These are phyloP conservation scores for Salmo trutta DNA, from an alignment of 2,797 vertebrate species.

Conservation along the genomic window DNA sequence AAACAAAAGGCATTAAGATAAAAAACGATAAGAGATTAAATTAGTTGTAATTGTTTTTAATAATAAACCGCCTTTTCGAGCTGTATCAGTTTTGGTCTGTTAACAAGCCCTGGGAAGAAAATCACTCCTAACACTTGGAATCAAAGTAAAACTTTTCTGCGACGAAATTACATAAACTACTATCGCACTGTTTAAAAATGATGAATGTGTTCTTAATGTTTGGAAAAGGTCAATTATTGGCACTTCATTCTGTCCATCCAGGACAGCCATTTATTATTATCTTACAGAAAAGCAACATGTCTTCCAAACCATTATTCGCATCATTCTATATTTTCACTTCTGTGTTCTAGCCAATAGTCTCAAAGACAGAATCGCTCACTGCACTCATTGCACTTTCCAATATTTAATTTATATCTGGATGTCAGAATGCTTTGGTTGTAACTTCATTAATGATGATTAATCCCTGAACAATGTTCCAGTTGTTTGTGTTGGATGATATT, in stretches of 20 bases:
- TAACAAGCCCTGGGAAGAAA: background rate
- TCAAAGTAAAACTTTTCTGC: background rate
- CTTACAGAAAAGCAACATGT: background rate
- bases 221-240: background rate
- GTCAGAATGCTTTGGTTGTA: background rate
- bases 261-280: background rate
- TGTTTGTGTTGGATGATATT: conserved; percentile 27
- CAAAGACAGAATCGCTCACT: background rate
- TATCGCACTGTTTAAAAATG: background rate
- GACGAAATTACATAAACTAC: background rate
- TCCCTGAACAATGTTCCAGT: conserved; percentile 7
- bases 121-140: background rate
- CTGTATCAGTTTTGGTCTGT: conserved; percentile 18
- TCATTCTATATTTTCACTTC: background rate
- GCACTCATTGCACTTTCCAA: background rate
- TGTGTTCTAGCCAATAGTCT: background rate
- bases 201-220: background rate
- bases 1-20: conserved; percentile 14
- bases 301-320: background rate
- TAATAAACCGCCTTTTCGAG: background rate
- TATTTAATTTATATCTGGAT: background rate
- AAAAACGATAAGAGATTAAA: background rate
- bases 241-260: background rate
- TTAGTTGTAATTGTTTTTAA: background rate
- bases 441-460: conserved; percentile 12